Evolutionary conservation across 2,888 invertebrate genomes (phyloP).

Genomic region (Oxytorus armatus): DNA sequence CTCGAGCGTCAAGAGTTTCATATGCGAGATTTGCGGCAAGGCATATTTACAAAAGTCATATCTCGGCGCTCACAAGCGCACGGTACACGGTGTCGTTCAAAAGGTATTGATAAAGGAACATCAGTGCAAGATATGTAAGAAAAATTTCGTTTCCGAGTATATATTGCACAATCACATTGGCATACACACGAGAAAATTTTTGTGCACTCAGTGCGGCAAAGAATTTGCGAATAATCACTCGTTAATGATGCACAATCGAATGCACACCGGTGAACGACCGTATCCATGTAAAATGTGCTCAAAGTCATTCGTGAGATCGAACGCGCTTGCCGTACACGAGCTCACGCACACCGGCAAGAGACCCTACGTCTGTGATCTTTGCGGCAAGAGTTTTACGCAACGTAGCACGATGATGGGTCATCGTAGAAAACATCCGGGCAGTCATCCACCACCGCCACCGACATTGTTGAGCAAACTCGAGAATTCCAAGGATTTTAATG

Average conservation of each 20-base stretch:
- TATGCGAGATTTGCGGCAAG: constrained; percentile 72
- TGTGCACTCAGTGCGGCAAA: constrained; percentile 68
- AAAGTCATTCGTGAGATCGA: constrained; percentile 56
- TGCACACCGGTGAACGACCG: constrained; percentile 53
- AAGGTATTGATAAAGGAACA: constrained; percentile 59
- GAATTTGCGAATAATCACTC: constrained; percentile 65
- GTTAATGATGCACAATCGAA: constrained; percentile 47
- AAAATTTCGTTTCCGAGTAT: constrained; percentile 63
- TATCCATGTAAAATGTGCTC: constrained; percentile 52
- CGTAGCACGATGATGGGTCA: constrained; percentile 62
- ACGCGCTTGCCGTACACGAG: constrained; percentile 51
- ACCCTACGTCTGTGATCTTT: constrained; percentile 79
- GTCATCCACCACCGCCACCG: constrained; percentile 61
- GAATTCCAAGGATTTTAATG: too few relatives aligned
- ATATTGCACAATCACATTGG: constrained; percentile 64
- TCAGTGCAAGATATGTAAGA: constrained; percentile 58
- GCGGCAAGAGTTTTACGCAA: constrained; percentile 80
- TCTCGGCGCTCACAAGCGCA: constrained; percentile 52
- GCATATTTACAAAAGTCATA: constrained; percentile 59
- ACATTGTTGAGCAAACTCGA: constrained; percentile 53
- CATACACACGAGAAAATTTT: constrained; percentile 69
- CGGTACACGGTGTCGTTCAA: constrained; percentile 60
- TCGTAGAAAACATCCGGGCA: constrained; percentile 70
- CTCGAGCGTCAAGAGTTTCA: constrained; percentile 53
- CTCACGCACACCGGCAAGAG: constrained; percentile 81